These are phyloP conservation scores for Lepisosteus osseus DNA, from an alignment of 2,113 vertebrate species.

Conservation along the genomic window DNA sequence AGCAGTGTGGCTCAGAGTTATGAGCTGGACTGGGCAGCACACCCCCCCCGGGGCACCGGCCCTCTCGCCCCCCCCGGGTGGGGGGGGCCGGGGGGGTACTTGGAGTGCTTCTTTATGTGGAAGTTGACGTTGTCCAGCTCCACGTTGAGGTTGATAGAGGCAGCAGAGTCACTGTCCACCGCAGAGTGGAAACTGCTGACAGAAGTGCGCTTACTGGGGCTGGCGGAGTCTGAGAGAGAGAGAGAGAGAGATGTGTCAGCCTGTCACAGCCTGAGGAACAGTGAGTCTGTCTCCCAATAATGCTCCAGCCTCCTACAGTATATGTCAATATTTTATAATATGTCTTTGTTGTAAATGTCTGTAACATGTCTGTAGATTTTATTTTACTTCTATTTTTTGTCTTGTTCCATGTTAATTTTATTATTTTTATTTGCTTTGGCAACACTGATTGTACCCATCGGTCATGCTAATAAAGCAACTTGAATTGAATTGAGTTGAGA, in stretches of 20 bases:
- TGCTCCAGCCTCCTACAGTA: no score
- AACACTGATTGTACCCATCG: no score
- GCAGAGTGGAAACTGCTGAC: constrained; percentile 97
- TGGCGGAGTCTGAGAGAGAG: constrained; percentile 78
- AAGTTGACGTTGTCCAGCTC: constrained; percentile 99
- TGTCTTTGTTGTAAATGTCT: no score
- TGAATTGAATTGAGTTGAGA: no score
- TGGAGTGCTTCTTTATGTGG: constrained; percentile 98
- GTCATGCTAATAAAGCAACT: no score
- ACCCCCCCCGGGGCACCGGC: constrained; percentile 41
- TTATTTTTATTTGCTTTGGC: no score
- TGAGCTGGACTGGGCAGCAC: constrained; percentile 41
- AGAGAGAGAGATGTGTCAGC: neutral
- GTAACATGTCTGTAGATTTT: no score
- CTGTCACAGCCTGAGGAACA: no score
- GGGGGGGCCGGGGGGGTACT: constrained; percentile 91
- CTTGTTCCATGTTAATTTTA: no score
- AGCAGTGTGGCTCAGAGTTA: neutral
- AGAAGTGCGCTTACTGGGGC: constrained; percentile 95
- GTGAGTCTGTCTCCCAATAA: no score
- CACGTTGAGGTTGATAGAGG: constrained; percentile 97
- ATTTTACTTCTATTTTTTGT: no score
- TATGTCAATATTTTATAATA: no score
- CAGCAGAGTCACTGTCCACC: constrained; percentile 95
- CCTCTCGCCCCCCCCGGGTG: constrained; percentile 92